Evolutionary conservation across 2,113 vertebrate genomes (phyloP), one percentile per base, ranked within the genome.

Genomic region (Eptatretus burgeri): DNA sequence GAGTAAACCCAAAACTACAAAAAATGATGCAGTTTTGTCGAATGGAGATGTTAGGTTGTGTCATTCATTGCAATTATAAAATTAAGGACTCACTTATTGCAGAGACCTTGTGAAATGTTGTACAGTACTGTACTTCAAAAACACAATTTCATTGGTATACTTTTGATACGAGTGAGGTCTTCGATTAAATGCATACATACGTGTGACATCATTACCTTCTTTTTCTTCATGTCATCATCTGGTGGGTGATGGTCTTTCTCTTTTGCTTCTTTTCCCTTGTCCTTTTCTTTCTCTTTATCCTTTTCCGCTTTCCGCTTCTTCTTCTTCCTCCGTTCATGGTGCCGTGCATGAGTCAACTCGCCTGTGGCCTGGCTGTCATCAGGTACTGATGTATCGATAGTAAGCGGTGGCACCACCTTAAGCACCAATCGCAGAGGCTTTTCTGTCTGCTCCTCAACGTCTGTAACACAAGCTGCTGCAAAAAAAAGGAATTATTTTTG

Each of bases 281-380:
- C 89, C 67, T 82, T 78, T 69, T 87, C 91, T 73, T 82, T n/a
- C 56, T 60, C 56, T 19, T 85, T 89, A 49, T 93, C 87, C 64
- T 91, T 91, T 64, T 94, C 86, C 0, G 85, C 79, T 64, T 98
- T 98, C 17, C 95, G 95, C 66, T 98, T 98, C 67, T 98, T 98
- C 13, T 98, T 98, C 65, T 95, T 98, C 69, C 93, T 94, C 60
- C 91, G 95, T 14, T 94, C 87, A 69, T 80, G 83, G 71, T 98
- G 87, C 1, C 85, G 76, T n/a, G 56, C 12, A 20, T 60, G n/a
- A 20, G 56, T 60, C n/a, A 13, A 17, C 56, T 2, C 56, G 12
- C n/a, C 12, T 11, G 56, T 13, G 56, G 56, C 20, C 56, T 17
- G n/a, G 56, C 12, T 60, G n/a, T n/a, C n/a, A 20, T n/a, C 56